A percentile compares a stretch with the other conserved stretches of the same genome.
Evolutionary conservation across 2,888 invertebrate genomes (phyloP).

Genomic region (Athetis lepigone): DNA sequence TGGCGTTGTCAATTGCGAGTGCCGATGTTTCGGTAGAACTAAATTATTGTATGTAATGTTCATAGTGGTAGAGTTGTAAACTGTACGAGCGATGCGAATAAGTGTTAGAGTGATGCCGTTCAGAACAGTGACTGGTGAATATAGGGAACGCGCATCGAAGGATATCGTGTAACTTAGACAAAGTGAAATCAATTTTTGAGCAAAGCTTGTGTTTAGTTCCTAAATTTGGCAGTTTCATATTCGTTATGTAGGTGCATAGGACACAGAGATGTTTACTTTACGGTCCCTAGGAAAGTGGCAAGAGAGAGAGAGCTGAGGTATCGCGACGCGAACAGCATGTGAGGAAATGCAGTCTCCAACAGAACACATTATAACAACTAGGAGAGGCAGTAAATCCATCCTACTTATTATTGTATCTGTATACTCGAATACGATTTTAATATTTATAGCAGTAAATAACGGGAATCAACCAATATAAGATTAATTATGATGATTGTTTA

Average conservation of each 20-base stretch:
- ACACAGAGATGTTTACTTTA: conserved; percentile 65
- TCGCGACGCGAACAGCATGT: conserved; percentile 46
- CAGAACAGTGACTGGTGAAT: conserved; percentile 68
- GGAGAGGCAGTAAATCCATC: conserved; percentile 61
- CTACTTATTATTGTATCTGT: conserved; percentile 65
- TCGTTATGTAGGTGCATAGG: conserved; percentile 69
- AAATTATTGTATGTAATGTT: conserved; percentile 71
- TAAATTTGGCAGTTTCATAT: conserved; percentile 79
- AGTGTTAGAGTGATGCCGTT: conserved; percentile 69
- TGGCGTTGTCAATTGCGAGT: conserved; percentile 77
- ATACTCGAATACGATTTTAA: conserved; percentile 66
- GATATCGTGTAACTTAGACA: conserved; percentile 74
- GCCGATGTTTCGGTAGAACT: conserved; percentile 70
- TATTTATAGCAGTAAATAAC: conserved; percentile 67
- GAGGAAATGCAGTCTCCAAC: conserved; percentile 59
- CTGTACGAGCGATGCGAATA: conserved; percentile 68
- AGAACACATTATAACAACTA: conserved; percentile 42
- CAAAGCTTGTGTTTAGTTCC: conserved; percentile 90
- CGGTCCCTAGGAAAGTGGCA: conserved; percentile 51
- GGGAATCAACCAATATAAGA: conserved; percentile 68
- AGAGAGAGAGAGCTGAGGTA: conserved; percentile 43
- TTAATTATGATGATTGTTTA: conserved; percentile 65
- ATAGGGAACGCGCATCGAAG: conserved; percentile 66
- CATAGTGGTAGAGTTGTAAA: conserved; percentile 71
- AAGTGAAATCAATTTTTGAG: conserved; percentile 80